Conservation (phyloP, 2,888 invertebrate genomes). For the Hemistola chrysoprasaria region DNA sequence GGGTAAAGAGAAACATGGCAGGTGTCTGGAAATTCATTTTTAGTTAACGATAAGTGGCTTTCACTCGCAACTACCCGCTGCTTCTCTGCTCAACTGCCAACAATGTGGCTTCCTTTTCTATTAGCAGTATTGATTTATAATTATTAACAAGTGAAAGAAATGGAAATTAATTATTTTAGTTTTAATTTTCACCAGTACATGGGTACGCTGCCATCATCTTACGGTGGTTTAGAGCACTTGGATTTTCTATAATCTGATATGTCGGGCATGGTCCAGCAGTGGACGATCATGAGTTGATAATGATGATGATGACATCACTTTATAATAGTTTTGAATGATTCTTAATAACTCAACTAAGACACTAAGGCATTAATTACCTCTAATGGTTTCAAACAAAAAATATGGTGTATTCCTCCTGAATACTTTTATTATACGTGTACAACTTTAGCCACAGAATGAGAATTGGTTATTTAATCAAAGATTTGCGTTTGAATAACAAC, state of each 20-base stretch:
- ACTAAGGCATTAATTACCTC: no score
- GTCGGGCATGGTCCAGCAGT: no score
- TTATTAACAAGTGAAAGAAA: neutral
- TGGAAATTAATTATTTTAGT: neutral
- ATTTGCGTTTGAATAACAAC: slow-evolving; percentile 22
- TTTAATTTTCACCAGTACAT: neutral
- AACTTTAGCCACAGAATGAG: slow-evolving; percentile 1
- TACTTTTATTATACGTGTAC: slow-evolving; percentile 14
- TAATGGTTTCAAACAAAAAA: neutral
- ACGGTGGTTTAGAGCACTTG: no score
- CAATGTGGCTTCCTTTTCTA: neutral
- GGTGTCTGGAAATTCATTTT: slow-evolving; percentile 10
- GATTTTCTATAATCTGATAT: no score
- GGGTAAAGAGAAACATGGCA: slow-evolving; percentile 7
- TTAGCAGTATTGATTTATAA: neutral
- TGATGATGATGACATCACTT: no score
- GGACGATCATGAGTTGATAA: no score
- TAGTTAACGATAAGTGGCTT: slow-evolving; percentile 1
- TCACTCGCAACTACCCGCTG: slow-evolving; percentile 7
- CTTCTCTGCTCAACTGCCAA: neutral
- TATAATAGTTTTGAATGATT: no score
- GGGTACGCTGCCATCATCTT: no score
- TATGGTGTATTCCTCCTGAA: slow-evolving; percentile 5
- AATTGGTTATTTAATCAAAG: slow-evolving; percentile 9
- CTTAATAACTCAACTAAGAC: no score